These are phyloP conservation scores for Hyles lineata DNA, from an alignment of 2,888 invertebrate genomes.

Conservation along the genomic window DNA sequence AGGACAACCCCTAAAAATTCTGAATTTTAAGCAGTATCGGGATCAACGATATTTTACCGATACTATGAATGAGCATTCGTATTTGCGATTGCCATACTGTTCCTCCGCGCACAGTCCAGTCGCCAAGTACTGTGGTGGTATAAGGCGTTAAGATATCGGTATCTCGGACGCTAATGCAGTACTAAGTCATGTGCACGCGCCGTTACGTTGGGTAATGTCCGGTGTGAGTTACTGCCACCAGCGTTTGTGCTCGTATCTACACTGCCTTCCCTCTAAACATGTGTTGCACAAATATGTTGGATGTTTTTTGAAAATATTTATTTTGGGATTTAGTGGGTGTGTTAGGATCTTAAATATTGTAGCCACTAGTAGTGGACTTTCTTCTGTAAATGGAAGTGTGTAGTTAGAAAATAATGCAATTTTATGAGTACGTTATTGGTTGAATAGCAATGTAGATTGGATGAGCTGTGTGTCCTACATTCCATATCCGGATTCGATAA, in stretches of 20 bases:
- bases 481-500: too few species aligned
- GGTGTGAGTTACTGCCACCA: slow-evolving; percentile 59
- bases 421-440: too few species aligned
- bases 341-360: too few species aligned
- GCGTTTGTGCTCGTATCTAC: slow-evolving; percentile 47
- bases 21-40: too few species aligned
- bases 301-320: slow-evolving; percentile 1
- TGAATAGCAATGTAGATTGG: too few species aligned
- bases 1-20: too few species aligned
- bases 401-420: too few species aligned
- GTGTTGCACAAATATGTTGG: background rate
- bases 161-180: slow-evolving; percentile 78
- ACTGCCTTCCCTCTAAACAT: slow-evolving; percentile 26
- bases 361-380: too few species aligned
- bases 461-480: too few species aligned
- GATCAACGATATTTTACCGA: too few species aligned
- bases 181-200: slow-evolving; percentile 79
- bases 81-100: slow-evolving; percentile 7
- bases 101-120: background rate
- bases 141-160: slow-evolving; percentile 74
- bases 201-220: slow-evolving; percentile 65
- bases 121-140: slow-evolving; percentile 26
- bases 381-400: too few species aligned
- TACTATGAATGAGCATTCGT: background rate
- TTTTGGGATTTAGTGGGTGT: background rate